A percentile compares a stretch with the other conserved stretches of the same genome.
phyloP scores from a whole-genome alignment of 2,888 invertebrate species.

The Atherix ibis region DNA sequence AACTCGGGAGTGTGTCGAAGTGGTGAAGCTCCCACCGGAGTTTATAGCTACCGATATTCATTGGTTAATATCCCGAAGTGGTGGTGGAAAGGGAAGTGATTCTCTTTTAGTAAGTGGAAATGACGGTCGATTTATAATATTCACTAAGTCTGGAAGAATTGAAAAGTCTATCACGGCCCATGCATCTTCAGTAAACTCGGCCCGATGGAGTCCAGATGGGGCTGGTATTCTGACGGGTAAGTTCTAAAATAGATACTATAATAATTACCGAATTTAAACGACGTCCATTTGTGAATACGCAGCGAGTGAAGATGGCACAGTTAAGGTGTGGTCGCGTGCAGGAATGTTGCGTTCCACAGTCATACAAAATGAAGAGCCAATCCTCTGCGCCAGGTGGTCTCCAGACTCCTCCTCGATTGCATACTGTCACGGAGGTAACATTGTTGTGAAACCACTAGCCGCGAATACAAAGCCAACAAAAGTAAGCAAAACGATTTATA shows the following conservation, averaged over 20 bases:
- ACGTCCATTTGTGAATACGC: neutral
- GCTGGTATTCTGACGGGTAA: conserved; percentile 61
- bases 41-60: conserved; percentile 83
- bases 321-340: conserved; percentile 94
- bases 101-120: conserved; percentile 72
- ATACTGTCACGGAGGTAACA: conserved; percentile 49
- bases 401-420: conserved; percentile 52
- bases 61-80: conserved; percentile 45
- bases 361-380: conserved; percentile 65
- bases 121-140: conserved; percentile 79
- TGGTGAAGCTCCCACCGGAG: conserved; percentile 66
- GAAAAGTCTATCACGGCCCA: conserved; percentile 91
- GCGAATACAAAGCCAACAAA: conserved; percentile 56
- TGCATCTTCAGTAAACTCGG: conserved; percentile 72
- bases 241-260: neutral
- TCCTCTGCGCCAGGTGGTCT: conserved; percentile 75
- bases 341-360: conserved; percentile 86
- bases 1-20: conserved; percentile 55
- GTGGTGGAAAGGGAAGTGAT: conserved; percentile 38
- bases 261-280: neutral
- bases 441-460: conserved; percentile 55
- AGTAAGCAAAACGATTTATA: conserved; percentile 37
- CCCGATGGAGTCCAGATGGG: conserved; percentile 91
- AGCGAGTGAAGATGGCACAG: conserved; percentile 93
- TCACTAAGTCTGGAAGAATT: conserved; percentile 76